These are phyloP conservation scores for Columbina picui DNA, from an alignment of 2,113 vertebrate genomes.

Conservation along the genomic window DNA sequence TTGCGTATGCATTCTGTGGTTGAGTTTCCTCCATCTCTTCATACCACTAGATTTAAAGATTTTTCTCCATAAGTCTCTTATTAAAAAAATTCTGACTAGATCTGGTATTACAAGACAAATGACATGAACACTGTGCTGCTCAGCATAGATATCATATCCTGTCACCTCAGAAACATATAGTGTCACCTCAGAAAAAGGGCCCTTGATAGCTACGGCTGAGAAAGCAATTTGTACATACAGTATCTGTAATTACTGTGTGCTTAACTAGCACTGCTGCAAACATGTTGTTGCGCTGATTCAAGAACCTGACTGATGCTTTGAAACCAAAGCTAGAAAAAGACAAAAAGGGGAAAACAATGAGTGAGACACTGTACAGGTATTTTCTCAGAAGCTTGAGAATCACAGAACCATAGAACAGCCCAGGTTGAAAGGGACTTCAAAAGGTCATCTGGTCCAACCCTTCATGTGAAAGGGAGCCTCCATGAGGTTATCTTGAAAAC, in stretches of 20 bases:
- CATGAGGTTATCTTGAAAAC: neutral
- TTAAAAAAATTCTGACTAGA: neutral
- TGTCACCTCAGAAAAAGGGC: neutral
- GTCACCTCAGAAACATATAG: neutral
- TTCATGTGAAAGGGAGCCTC: neutral
- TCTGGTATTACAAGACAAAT: neutral
- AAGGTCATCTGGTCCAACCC: neutral
- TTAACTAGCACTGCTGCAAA: neutral
- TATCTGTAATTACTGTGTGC: neutral
- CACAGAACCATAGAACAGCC: neutral
- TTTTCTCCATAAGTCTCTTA: neutral
- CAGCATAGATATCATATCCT: neutral
- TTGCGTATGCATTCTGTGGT: neutral
- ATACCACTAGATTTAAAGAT: neutral
- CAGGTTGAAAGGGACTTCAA: neutral
- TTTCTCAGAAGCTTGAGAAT: neutral
- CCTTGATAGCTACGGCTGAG: neutral
- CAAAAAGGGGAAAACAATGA: neutral
- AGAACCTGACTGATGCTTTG: neutral
- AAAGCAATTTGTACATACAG: neutral
- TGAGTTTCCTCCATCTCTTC: neutral
- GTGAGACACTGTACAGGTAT: neutral
- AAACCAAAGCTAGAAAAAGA: neutral
- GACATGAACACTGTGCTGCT: accelerated
- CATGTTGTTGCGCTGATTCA: neutral